Evolutionary conservation across 2,888 invertebrate species (phyloP).

Genomic region (Cacoxenus indagator): DNA sequence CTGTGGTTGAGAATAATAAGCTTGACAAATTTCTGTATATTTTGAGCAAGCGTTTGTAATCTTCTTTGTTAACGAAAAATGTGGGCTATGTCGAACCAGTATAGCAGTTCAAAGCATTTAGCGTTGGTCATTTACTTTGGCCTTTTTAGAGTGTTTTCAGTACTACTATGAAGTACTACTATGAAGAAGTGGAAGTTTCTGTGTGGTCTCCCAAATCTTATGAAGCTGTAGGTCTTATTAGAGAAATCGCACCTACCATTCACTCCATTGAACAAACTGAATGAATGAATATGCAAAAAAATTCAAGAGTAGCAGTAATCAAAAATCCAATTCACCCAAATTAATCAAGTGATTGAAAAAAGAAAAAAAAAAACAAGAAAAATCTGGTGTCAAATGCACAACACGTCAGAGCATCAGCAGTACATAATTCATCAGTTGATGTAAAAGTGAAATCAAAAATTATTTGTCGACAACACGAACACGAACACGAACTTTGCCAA

Average conservation of each 20-base stretch:
- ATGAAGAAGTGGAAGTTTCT: too few relatives aligned
- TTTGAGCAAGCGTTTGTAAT: neutral
- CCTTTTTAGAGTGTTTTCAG: too few relatives aligned
- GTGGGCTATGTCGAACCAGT: neutral
- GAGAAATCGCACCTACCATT: too few relatives aligned
- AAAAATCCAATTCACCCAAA: neutral
- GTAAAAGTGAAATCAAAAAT: slow-evolving; percentile 36
- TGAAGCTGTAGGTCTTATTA: too few relatives aligned
- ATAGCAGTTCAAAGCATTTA: too few relatives aligned
- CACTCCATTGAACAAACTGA: neutral
- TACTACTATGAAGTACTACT: too few relatives aligned
- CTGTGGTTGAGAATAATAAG: too few relatives aligned
- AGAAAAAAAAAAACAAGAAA: too few relatives aligned
- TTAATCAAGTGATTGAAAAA: slow-evolving; percentile 24
- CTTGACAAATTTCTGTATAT: too few relatives aligned
- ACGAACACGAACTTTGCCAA: neutral
- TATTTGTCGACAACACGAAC: slow-evolving; percentile 50
- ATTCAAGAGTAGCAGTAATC: neutral
- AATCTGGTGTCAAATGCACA: slow-evolving; percentile 26
- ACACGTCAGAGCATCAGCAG: slow-evolving; percentile 51
- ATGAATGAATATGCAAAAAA: neutral
- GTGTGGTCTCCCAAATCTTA: too few relatives aligned
- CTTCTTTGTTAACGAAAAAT: neutral
- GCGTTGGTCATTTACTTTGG: too few relatives aligned
- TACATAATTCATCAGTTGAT: slow-evolving; percentile 58